Base-by-base conservation (phyloP, 2,888 invertebrate species). In the Conus canariensis region DNA sequence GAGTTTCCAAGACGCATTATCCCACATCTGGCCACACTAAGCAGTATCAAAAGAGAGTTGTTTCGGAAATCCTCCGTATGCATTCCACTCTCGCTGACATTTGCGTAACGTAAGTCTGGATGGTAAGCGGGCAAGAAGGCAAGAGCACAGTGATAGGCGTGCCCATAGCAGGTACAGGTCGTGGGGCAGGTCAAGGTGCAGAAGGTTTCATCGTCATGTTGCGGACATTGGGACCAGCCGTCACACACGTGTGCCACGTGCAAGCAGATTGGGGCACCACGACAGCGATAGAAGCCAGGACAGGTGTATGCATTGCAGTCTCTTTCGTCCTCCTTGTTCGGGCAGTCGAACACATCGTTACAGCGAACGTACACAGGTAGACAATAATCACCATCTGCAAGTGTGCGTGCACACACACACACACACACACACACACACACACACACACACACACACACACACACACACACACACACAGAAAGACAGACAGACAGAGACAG, bases 281-380 rank as follows among this genome's bases (percentile, higher is more conserved):
- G 83, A n/a, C 83, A 83, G 58, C 83, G 83, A 22, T 58, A 83
- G 58, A 25, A 83, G 22, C 83, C 83, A n/a, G 83, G 83, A 83
- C 74, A 74, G n/a, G 74, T 74, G 74, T 22, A 74, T 9, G 22
- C n/a, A 9, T n/a, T n/a, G n/a, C 74, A 74, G n/a, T n/a, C 74
- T 19, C n/a, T 4, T n/a, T 74, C 74, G n/a, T 74, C 74, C n/a
- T 74, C 74, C 10, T 74, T 74, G 74, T n/a, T 10, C 7, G 19
- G 80, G 45, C 80, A 82, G 45, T 74, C 74, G 9, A n/a, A n/a
- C 74, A 74, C 74, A 10, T n/a, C 74, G n/a, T 74, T 74, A n/a
- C 74, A 74, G 22, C 74, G 19, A 10, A 74, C 74, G n/a, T 22
- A 74, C 74, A 74, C 74, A 6, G 74, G 74, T 74, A 74, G n/a